Base-by-base conservation (phyloP, 2,888 invertebrate genomes). In the Drosophila gaucha region DNA sequence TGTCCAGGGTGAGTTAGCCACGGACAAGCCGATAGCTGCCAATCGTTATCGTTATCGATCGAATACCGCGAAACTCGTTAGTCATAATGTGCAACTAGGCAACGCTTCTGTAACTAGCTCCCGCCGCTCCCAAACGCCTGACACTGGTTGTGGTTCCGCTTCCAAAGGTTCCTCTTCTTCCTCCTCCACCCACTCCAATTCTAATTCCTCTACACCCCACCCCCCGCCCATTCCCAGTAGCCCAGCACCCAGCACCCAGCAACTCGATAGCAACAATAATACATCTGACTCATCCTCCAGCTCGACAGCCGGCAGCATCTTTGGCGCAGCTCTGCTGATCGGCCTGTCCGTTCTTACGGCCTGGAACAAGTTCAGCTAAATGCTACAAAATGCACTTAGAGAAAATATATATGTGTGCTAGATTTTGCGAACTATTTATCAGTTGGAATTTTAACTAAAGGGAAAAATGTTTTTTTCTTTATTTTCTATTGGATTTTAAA, bases 281-380 rank as follows among this genome's bases (percentile, higher is more conserved):
- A 28, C 50, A 12, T 28, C 33, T 22, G 38, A 44, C n/a, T 12
- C 60, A 12, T 69, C 78, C 56, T 55, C 80, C 52, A 66, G 68
- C 63, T 74, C 80, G 52, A 91, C 92, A 82, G 93, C 93, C 92
- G 93, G 93, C 76, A 84, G 77, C 74, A 82, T 89, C 63, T 56
- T 91, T 74, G 88, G 91, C 77, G 84, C 90, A 51, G 87, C 91
- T 63, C 83, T 90, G 70, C 78, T 91, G 43, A 74, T 91, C 55
- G 89, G 91, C 63, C 68, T 91, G 47, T 90, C 91, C 74, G 70
- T 86, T 49, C 89, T 90, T 86, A 89, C 89, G 43, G 87, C 90
- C 76, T 90, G 86, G 88, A 80, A 77, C 59, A 89, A 75, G 75
- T 86, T 88, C 36, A 69, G 60, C 26, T 89, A 77, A 58, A 14